Conservation (phyloP, 2,888 invertebrate species). For the Furcula furcula region DNA sequence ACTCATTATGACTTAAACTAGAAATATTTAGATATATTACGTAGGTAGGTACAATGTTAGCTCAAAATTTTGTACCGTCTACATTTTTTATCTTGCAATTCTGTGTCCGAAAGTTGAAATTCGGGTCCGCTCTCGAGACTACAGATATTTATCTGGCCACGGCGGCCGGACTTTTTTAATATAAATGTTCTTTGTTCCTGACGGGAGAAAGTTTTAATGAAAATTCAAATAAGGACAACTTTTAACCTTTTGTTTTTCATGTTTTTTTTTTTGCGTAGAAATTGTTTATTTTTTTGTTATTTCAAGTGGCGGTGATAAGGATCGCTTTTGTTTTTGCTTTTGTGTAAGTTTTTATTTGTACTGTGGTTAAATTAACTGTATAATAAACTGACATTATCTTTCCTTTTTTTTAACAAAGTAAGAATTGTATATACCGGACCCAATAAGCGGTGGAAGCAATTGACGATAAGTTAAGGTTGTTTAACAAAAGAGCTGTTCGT, state of each 20-base stretch:
- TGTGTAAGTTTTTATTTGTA: slow-evolving; percentile 21
- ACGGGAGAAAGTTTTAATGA: slow-evolving; percentile 77
- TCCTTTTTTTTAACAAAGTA: too few relatives aligned
- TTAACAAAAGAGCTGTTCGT: too few relatives aligned
- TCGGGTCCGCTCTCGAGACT: slow-evolving; percentile 76
- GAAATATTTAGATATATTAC: too few relatives aligned
- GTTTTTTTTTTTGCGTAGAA: slow-evolving; percentile 53
- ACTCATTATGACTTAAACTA: too few relatives aligned
- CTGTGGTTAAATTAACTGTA: slow-evolving; percentile 13
- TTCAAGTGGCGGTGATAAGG: slow-evolving; percentile 52
- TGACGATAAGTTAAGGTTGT: too few relatives aligned
- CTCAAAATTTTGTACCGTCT: slow-evolving; percentile 34
- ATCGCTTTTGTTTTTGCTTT: slow-evolving; percentile 28
- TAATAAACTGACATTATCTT: background rate
- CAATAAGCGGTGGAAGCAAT: too few relatives aligned
- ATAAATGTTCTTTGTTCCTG: slow-evolving; percentile 82
- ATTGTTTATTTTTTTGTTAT: slow-evolving; percentile 63
- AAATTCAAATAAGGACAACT: slow-evolving; percentile 78
- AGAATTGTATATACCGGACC: too few relatives aligned
- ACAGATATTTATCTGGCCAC: slow-evolving; percentile 80
- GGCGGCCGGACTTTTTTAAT: slow-evolving; percentile 79
- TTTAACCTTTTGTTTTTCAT: slow-evolving; percentile 68
- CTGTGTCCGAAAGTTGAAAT: slow-evolving; percentile 68
- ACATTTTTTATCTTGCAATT: slow-evolving; percentile 29
- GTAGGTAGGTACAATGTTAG: too few relatives aligned